A percentile compares a stretch with the other conserved stretches of the same genome.
These are phyloP conservation scores for Cheilosia scutellata DNA, from an alignment of 2,888 invertebrate species.

Conservation along the genomic window DNA sequence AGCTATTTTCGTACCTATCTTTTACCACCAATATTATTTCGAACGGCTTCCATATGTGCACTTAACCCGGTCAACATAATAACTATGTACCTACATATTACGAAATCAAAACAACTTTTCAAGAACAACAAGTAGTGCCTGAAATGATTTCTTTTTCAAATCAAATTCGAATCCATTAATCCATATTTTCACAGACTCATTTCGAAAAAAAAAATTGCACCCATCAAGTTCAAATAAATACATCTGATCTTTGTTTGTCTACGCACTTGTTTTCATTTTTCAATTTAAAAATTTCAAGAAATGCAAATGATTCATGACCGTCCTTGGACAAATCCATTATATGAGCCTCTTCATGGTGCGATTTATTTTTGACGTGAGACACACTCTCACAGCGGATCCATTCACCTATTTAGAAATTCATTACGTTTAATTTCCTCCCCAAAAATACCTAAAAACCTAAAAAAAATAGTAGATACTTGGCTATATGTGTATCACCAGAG, in stretches of 20 bases:
- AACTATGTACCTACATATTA: no score
- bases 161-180: conserved; percentile 59
- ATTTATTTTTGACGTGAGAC: conserved; percentile 60
- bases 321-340: conserved; percentile 56
- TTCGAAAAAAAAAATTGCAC: conserved; percentile 14
- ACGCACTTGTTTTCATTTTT: conserved; percentile 53
- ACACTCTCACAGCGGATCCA: conserved; percentile 55
- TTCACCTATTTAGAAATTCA: conserved; percentile 72
- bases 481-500: conserved; percentile 19
- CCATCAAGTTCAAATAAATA: conserved; percentile 32
- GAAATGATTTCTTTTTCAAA: not conserved
- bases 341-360: conserved; percentile 19
- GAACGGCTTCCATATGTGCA: conserved; percentile 35
- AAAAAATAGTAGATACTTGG: not conserved
- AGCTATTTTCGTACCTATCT: no score
- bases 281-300: conserved; percentile 53
- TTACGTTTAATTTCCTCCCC: conserved; percentile 49
- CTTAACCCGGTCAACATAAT: conserved; percentile 8
- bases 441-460: conserved; percentile 22
- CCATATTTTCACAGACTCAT: conserved; percentile 47
- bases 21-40: not conserved
- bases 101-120: conserved; percentile 44
- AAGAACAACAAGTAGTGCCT: conserved; percentile 14
- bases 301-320: conserved; percentile 62
- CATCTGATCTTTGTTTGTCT: conserved; percentile 57